Percentiles rank a stretch among this genome's conserved stretches.
phyloP scores from a whole-genome alignment of 2,113 vertebrate genomes.

The Jacana jacana region DNA sequence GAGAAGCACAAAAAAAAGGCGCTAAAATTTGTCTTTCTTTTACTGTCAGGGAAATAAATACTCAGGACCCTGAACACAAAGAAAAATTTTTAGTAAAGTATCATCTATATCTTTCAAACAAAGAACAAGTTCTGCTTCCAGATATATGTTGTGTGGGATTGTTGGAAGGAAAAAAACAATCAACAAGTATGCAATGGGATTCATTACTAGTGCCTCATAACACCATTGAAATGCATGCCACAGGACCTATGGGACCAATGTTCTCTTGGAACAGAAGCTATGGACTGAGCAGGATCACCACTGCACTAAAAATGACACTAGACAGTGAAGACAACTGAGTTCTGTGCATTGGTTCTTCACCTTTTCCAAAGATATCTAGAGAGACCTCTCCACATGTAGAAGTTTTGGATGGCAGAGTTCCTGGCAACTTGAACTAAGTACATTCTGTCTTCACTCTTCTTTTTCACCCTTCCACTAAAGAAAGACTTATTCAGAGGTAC shows the following conservation, averaged over 20 bases:
- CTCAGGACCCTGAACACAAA: neutral
- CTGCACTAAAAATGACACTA: neutral
- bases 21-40: neutral
- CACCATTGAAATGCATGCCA: neutral
- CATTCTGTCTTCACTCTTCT: neutral
- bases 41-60: neutral
- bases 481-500: neutral
- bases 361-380: neutral
- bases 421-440: neutral
- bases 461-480: neutral
- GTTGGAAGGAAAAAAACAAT: neutral
- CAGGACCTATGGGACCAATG: accelerated
- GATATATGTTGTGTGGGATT: neutral
- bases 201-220: neutral
- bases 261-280: neutral
- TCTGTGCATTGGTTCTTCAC: neutral
- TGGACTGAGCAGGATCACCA: accelerated
- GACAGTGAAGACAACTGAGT: neutral
- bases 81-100: neutral
- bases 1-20: neutral
- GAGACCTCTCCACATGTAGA: neutral
- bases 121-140: neutral
- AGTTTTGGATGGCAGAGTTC: neutral
- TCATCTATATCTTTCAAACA: neutral
- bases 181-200: neutral